Evolutionary conservation across 92 coral and sea anemone genomes (phyloP).

Genomic region (Desmophyllum pertusum): DNA sequence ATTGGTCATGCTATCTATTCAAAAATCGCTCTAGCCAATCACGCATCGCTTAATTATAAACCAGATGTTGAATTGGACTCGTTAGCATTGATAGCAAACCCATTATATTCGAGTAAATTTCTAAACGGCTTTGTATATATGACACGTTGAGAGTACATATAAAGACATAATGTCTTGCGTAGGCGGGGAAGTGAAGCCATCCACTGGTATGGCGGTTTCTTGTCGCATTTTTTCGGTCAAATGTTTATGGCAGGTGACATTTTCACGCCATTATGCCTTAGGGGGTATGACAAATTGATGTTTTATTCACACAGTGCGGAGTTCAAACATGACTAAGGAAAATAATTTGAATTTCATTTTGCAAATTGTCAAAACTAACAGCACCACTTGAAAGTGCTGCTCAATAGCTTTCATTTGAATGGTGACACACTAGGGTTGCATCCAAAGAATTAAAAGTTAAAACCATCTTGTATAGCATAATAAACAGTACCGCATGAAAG

Average conservation of each 20-base stretch:
- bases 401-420: neutral
- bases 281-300: too few relatives aligned
- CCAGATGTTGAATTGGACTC: neutral
- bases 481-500: too few relatives aligned
- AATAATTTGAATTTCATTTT: too few relatives aligned
- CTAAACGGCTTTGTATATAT: neutral
- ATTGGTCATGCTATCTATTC: neutral
- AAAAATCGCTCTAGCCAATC: neutral
- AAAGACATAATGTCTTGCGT: too few relatives aligned
- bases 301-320: too few relatives aligned
- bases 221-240: neutral
- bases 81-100: neutral
- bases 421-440: neutral
- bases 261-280: too few relatives aligned
- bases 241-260: too few relatives aligned
- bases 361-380: too few relatives aligned
- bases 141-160: neutral
- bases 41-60: neutral
- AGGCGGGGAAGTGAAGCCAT: too few relatives aligned
- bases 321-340: too few relatives aligned
- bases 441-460: neutral
- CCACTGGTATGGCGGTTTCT: neutral
- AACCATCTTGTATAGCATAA: neutral
- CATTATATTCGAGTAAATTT: neutral
- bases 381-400: neutral